Conservation (phyloP, 2,113 vertebrate genomes). For the Spermophilus dauricus region DNA sequence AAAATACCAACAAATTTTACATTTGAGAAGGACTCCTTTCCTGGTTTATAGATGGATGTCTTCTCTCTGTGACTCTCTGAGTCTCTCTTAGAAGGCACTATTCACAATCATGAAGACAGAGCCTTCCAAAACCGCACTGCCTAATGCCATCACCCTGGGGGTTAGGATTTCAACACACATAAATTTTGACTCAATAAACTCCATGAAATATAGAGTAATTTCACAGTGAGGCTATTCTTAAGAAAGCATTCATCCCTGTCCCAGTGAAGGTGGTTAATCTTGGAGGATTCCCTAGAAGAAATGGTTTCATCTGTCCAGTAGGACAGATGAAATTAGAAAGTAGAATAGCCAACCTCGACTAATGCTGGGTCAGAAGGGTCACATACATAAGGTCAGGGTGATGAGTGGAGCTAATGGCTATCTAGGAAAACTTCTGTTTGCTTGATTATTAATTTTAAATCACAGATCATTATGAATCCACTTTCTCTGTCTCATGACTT, state of each 20-base stretch:
- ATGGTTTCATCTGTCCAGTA: neutral
- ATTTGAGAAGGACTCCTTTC: neutral
- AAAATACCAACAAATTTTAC: neutral
- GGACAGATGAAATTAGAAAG: neutral
- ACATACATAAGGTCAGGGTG: neutral
- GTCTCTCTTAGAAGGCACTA: neutral
- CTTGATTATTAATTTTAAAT: neutral
- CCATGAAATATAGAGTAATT: neutral
- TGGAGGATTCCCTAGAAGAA: neutral
- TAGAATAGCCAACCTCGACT: neutral
- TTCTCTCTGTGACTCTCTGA: neutral
- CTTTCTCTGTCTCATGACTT: neutral
- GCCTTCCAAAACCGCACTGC: neutral
- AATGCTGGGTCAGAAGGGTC: neutral
- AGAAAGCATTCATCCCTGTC: no score
- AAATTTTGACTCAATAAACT: neutral
- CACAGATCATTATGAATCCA: neutral
- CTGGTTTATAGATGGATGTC: neutral
- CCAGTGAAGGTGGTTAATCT: neutral
- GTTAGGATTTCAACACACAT: neutral
- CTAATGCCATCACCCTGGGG: no score
- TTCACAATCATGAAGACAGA: neutral
- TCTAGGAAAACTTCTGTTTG: neutral
- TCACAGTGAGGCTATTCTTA: neutral
- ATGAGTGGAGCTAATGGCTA: neutral